Evolutionary conservation across 2,113 vertebrate species (phyloP), one percentile per base, ranked within the genome.

Genomic region (Psilopsiagon aymara): DNA sequence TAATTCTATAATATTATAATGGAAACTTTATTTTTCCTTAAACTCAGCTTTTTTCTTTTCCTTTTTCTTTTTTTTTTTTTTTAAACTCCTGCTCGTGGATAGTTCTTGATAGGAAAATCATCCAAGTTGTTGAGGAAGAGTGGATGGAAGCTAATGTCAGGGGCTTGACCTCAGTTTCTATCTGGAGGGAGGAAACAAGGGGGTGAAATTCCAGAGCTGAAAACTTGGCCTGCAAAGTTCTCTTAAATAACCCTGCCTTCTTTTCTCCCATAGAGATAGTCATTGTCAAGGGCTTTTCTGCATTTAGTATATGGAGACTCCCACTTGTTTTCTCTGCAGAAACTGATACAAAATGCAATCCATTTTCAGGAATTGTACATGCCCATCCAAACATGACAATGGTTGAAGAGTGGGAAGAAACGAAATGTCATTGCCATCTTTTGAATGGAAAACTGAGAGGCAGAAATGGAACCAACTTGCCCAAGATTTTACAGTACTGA

Each of bases 11-110:
- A 29, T 83, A 63, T 68, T 86, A 71, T 81, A 76, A 78, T 52
- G 47, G n/a, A 39, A 92, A 79, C 27, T 85, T 92, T 44, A 52
- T 97, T 94, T 92, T 96, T 85, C 78, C 71, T 91, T 87, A 71
- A 86, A 69, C 60, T 67, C 35, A 8, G 17, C 7, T 83, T 90
- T 93, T 90, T 49, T 49, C 11, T 49, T 49, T 49, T 24, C 6
- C 23, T 23, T 29, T 21, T 57, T 20, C 33, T 55, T 57, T 57
- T 57, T 13, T 27, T 51, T 52, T 49, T 52, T 28, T 52, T 28
- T 57, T 59, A 4, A 57, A 23, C 53, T 80, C 19, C n/a, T 90
- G 41, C 28, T 90, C 59, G 31, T 49, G 41, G 27, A 19, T 67
- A 82, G 64, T 20, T 37, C 23, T 53, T 33, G 29, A 46, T 76